Evolutionary conservation across 1,140 invertebrate genomes (phyloP), one percentile per base, ranked within the genome.

Genomic region (Bicyclus anynana): DNA sequence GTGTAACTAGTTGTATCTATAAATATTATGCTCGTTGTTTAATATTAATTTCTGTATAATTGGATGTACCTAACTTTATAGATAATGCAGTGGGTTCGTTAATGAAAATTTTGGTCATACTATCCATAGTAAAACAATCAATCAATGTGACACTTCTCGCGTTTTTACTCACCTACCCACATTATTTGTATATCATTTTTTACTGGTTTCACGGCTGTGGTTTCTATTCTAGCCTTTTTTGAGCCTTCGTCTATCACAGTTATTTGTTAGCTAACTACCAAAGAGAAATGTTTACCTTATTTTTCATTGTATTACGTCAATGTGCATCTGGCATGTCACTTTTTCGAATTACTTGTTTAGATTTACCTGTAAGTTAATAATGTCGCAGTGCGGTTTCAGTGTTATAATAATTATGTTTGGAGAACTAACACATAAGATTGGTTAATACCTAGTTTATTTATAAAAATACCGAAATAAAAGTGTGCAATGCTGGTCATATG

Each of bases 401-500:
- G 76, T 84, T 79, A 78, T 78, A 79, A 78, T 83, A 60, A 84
- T 82, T 72, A 69, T 84, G 56, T 81, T 74, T 77, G 74, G 59
- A 77, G 66, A 80, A 80, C 75, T 87, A 83, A 79, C 71, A 73
- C 72, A 81, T 44, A 87, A 77, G 74, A 81, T 84, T 80, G 74
- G 72, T 77, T 80, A 77, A 81, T 78, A 80, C 68, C 70, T 86
- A 88, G 83, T 68, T 81, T 80, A 80, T 81, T 80, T 74, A 82
- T 83, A 80, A 44, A n/a, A 84, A 78, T 76, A 84, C 74, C 74
- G 64, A 80, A 74, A 80, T 84, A 75, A 70, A 80, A 74, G 80
- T 87, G 76, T 88, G 84, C 83, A 86, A 85, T 88, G 85, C 85
- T 86, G 85, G 85, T 59, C 85, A 88, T 86, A 80, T 84, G 82